phyloP scores from a whole-genome alignment of 92 coral and sea anemone genomes.

The Actinernus sp. region DNA sequence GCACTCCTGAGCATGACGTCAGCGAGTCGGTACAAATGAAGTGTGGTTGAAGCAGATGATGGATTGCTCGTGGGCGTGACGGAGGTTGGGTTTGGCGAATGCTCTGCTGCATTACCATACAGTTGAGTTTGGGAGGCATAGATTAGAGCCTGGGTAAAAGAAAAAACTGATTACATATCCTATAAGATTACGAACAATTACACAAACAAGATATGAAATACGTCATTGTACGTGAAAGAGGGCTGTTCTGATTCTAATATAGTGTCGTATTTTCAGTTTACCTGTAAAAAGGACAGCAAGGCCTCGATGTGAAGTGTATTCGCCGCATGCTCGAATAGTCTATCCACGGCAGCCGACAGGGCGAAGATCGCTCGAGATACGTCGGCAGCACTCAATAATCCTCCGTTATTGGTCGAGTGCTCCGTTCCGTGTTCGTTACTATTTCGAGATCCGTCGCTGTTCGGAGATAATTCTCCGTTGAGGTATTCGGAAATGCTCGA shows the following conservation, averaged over 20 bases:
- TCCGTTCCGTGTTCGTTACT: conserved; percentile 71
- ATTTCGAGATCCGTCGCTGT: conserved; percentile 70
- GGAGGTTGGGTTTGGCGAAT: conserved; percentile 38
- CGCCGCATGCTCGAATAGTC: conserved; percentile 97
- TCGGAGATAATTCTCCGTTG: conserved; percentile 87
- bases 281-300: conserved; percentile 70
- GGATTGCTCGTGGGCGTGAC: conserved; percentile 28
- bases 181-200: too few species aligned
- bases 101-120: conserved; percentile 55
- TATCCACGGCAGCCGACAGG: conserved; percentile 95
- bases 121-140: conserved; percentile 88
- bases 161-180: background rate
- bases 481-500: conserved; percentile 91
- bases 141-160: conserved; percentile 63
- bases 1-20: conserved; percentile 98
- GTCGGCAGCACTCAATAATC: conserved; percentile 82
- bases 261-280: too few species aligned
- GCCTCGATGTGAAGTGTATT: conserved; percentile 84
- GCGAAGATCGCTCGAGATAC: conserved; percentile 98
- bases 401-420: conserved; percentile 61
- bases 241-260: too few species aligned
- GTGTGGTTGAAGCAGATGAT: conserved; percentile 66
- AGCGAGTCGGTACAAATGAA: conserved; percentile 94
- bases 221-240: too few species aligned
- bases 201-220: too few species aligned